These are phyloP conservation scores for Palythoa grandiflora DNA, from an alignment of 92 coral and sea anemone genomes.

Conservation along the genomic window DNA sequence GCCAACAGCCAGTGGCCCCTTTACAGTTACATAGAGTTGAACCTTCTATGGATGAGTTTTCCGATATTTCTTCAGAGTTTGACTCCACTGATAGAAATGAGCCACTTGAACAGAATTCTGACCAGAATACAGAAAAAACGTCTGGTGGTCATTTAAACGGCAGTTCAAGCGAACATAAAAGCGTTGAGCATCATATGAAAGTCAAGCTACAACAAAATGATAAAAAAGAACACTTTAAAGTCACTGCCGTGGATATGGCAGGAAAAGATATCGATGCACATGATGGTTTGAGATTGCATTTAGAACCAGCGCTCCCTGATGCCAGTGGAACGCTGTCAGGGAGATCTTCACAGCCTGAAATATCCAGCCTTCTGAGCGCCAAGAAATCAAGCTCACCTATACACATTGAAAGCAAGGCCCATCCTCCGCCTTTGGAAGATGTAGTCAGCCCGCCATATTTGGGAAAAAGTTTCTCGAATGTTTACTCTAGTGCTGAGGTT, in stretches of 20 bases:
- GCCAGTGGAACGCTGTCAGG: neutral
- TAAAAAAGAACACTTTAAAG: neutral
- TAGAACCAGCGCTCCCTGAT: neutral
- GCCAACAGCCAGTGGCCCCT: neutral
- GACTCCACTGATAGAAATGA: conserved; percentile 74
- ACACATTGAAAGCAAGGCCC: neutral
- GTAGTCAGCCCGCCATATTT: conserved; percentile 27
- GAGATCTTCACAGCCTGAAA: neutral
- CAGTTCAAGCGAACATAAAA: neutral
- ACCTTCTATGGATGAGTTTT: conserved; percentile 42
- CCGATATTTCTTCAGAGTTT: conserved; percentile 82
- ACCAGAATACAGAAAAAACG: conserved; percentile 31
- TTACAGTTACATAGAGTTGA: neutral
- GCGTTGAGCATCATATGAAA: neutral
- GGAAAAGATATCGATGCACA: neutral
- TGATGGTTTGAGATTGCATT: neutral
- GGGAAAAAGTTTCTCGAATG: conserved; percentile 60
- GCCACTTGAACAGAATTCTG: conserved; percentile 38
- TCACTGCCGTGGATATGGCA: neutral
- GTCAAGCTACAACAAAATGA: neutral
- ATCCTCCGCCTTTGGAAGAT: conserved; percentile 21
- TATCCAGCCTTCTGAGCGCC: neutral
- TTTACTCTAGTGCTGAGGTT: conserved; percentile 76
- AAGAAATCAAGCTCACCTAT: conserved; percentile 9
- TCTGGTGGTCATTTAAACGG: neutral